Conservation (phyloP, 2,888 invertebrate species). For the Suillia variegata region DNA sequence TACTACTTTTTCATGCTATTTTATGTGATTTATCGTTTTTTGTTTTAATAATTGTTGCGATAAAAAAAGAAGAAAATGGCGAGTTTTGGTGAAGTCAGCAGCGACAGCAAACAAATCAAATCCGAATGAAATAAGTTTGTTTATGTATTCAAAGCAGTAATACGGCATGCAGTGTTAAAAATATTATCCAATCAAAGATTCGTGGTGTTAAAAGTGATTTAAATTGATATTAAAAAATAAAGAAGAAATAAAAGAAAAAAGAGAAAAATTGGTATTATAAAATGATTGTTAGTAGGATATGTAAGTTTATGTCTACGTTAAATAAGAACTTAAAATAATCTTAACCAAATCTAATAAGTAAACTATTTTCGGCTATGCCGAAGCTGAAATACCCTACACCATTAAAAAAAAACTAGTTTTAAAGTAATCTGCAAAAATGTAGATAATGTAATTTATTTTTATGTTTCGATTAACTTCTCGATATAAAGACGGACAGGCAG, state of each 20-base stretch:
- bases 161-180: not conserved
- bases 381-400: no score
- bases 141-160: no score
- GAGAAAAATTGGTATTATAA: not conserved
- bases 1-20: constrained; percentile 1
- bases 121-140: no score
- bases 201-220: not conserved
- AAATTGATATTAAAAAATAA: not conserved
- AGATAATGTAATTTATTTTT: no score
- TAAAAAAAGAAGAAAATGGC: no score
- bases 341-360: no score
- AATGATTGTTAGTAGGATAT: constrained; percentile 1
- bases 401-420: no score
- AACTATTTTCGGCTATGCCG: no score
- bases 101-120: constrained; percentile 1
- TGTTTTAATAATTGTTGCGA: constrained; percentile 5
- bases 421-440: no score
- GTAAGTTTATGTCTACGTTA: not conserved
- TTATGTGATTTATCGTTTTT: constrained; percentile 6
- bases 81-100: not conserved
- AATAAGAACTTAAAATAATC: not conserved
- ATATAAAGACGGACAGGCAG: no score
- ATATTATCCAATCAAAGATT: not conserved
- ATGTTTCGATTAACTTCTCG: no score
- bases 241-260: not conserved